phyloP scores from a whole-genome alignment of 2,888 invertebrate genomes.

The Caenorhabditis wallacei region DNA sequence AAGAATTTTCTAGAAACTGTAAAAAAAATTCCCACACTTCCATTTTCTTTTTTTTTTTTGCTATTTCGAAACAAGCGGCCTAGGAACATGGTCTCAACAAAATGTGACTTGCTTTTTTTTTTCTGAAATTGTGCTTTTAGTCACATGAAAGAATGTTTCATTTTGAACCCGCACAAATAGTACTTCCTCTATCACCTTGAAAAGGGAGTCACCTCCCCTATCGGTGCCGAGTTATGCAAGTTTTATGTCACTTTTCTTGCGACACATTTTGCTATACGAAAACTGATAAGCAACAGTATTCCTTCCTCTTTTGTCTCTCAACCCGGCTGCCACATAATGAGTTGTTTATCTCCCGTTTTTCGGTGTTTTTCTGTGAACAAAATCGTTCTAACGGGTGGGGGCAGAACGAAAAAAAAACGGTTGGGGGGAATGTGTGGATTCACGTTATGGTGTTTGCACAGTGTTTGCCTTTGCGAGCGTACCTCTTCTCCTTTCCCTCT shows the following conservation, averaged over 20 bases:
- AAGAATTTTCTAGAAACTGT: no score
- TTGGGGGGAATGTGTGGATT: constrained; percentile 25
- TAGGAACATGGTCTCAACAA: no score
- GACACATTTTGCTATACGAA: not conserved
- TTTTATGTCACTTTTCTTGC: no score
- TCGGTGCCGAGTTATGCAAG: no score
- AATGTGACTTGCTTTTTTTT: no score
- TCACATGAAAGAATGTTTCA: not conserved
- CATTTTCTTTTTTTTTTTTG: no score
- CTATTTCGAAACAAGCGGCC: no score
- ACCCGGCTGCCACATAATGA: not conserved
- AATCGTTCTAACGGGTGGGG: not conserved
- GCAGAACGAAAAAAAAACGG: not conserved
- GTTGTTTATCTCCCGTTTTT: constrained; percentile 1
- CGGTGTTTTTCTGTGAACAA: not conserved
- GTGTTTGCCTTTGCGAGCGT: constrained; percentile 8
- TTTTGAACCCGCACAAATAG: not conserved
- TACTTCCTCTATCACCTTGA: no score
- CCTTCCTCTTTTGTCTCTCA: not conserved
- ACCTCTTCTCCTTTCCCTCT: not conserved
- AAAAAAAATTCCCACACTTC: no score
- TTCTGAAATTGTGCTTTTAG: no score
- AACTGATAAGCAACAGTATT: not conserved
- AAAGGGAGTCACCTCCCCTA: no score
- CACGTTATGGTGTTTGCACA: constrained; percentile 57